Evolutionary conservation across 2,888 invertebrate species (phyloP), one percentile per base, ranked within the genome.

Genomic region (Salticus scenicus): DNA sequence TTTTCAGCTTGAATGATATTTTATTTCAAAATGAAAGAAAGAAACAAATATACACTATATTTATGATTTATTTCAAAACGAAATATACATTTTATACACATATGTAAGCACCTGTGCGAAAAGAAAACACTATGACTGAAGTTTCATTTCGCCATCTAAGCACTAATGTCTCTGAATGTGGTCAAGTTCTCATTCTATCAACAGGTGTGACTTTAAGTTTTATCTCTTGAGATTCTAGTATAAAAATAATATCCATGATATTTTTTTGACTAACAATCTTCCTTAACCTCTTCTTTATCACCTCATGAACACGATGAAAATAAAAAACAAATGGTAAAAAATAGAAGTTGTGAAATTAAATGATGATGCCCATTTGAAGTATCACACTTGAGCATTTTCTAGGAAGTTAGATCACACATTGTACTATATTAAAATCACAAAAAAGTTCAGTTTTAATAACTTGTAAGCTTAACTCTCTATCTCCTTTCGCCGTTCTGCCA

Each of bases 51-150:
- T 74, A 76, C 71, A 82, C 71, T 76, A 82, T 70, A 70, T 42
- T 72, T 66, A 71, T 71, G 74, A 69, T 82, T 82, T 76, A 64
- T 64, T 81, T 75, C 75, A 81, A 71, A 51, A 70, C 66, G 66
- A 82, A 82, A 82, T 82, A 75, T 82, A 82, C 82, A 82, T 17
- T 82, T 82, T 82, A 71, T 76, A 76, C 71, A 82, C 71, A n/a
- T n/a, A 71, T 42, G 42, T 75, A 71, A 82, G 82, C 82, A 82
- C 82, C 82, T 82, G 82, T 64, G 64, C 67, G 76, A 47, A 66
- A 76, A 76, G 72, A 72, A 72, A 64, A 30, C 17, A 69, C 37
- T 69, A 75, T 82, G 82, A 82, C 82, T 82, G 31, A 71, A 24
- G 30, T 27, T 72, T 76, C 64, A 37, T 71, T 47, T 76, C 70